Conservation (phyloP, 2,113 vertebrate species). For the Paramormyrops kingsleyae region DNA sequence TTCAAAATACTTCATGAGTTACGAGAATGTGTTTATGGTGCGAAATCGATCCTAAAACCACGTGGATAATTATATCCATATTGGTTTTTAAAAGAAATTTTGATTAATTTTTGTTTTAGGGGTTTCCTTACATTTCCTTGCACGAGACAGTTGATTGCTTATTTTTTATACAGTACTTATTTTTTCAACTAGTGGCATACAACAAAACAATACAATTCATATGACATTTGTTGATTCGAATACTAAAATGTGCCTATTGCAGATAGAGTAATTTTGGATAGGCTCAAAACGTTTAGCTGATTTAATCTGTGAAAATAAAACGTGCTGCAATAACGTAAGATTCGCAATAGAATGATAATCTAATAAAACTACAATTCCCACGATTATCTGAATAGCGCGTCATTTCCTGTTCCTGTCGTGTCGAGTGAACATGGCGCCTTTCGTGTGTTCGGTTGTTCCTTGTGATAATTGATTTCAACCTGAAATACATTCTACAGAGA, state of each 20-base stretch:
- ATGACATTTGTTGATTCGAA: neutral
- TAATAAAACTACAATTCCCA: neutral
- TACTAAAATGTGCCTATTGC: neutral
- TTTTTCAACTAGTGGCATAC: neutral
- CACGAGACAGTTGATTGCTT: neutral
- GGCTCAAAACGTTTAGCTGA: neutral
- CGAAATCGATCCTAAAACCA: too few species aligned
- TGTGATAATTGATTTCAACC: neutral
- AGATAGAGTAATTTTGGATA: neutral
- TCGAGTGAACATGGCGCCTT: slow-evolving; percentile 10
- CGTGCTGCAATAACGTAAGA: neutral
- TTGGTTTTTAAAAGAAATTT: neutral
- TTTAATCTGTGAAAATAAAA: neutral
- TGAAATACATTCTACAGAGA: neutral
- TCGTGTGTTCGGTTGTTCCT: neutral
- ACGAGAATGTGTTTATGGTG: too few species aligned
- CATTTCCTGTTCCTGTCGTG: neutral
- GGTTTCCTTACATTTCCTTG: too few species aligned
- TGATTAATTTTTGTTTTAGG: neutral
- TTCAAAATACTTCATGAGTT: too few species aligned
- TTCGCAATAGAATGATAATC: neutral
- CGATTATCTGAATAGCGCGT: neutral
- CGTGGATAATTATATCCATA: too few species aligned
- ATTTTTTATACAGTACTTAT: neutral
- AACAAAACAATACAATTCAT: neutral